phyloP scores from a whole-genome alignment of 2,888 invertebrate genomes.

The Imbricaverruca yamaguchii region DNA sequence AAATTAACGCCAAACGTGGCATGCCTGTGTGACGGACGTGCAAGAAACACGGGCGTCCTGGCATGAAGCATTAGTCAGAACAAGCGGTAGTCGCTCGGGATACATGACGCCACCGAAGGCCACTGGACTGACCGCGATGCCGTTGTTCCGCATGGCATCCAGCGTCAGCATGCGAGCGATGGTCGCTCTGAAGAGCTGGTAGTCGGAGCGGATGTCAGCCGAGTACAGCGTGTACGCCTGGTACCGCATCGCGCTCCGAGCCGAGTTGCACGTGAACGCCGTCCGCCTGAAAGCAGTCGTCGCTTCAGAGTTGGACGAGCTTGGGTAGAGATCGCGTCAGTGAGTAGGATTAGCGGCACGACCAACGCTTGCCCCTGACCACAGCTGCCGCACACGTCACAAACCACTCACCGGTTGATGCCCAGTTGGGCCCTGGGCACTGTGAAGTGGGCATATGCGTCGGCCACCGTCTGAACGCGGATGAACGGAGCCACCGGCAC shows the following conservation, averaged over 20 bases:
- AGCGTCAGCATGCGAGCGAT: not conserved
- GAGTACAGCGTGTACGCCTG: not conserved
- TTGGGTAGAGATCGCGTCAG: too few species aligned
- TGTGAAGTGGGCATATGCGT: not conserved
- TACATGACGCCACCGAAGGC: too few species aligned
- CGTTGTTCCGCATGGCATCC: not conserved
- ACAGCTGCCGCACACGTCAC: too few species aligned
- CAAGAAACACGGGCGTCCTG: too few species aligned
- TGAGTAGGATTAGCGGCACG: too few species aligned
- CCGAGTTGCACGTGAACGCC: not conserved
- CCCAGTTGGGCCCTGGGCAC: conserved; percentile 1
- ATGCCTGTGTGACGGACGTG: too few species aligned
- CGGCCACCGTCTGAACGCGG: not conserved
- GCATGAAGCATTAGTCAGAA: too few species aligned
- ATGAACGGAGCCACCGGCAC: not conserved
- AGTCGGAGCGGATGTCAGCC: not conserved
- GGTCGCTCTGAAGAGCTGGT: not conserved
- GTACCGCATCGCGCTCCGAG: not conserved
- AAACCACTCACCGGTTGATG: not conserved
- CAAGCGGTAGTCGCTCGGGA: not conserved
- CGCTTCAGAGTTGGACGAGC: too few species aligned
- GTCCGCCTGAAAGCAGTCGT: not conserved
- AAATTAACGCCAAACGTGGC: too few species aligned
- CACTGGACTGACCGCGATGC: not conserved
- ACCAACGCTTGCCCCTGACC: too few species aligned